Base-by-base conservation (phyloP, 2,888 invertebrate genomes). In the Pecten maximus region DNA sequence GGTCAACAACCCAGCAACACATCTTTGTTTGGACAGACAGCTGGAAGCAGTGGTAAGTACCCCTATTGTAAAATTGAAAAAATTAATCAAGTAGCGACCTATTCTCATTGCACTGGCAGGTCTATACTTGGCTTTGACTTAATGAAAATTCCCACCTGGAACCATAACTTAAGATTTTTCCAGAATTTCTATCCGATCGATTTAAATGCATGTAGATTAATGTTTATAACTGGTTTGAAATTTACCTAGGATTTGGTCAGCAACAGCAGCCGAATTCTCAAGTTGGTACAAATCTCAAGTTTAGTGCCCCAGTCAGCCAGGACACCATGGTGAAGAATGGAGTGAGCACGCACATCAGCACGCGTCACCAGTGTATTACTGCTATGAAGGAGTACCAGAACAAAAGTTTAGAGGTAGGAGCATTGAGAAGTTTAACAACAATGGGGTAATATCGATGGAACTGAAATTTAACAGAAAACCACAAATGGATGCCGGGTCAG, bases 381-480 rank as follows among this genome's bases (percentile, higher is more conserved):
- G 99, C 99, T 91, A 99, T 99, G 99, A 99, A 99, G 97, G 99
- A 99, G 96, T 99, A 99, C 96, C 99, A 99, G 96, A 97, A 96
- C 88, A 99, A 99, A 97, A 99, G 99, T 0, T 97, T 99, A 40
- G 99, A 99, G 97, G 97, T 96, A 90, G 89, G 90, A 92, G 23
- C 15, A 23, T 23, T 28, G 10, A 4, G 2, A 44, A 48, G 35
- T 88, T 44, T 40, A 44, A 12, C 88, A 23, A n/a, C 8, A 10
- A 39, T n/a, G 87, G 23, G 40, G n/a, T n/a, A n/a, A 39, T 87
- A 15, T 40, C 87, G 87, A n/a, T n/a, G n/a, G n/a, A n/a, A n/a
- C n/a, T n/a, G n/a, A n/a, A n/a, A n/a, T 35, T 87, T 10, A 87
- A n/a, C 16, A 15, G 15, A 87, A 15, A 39, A 87, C 87, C 87